Evolutionary conservation across 2,888 invertebrate genomes (phyloP).

Genomic region (Meiosimyza platycephala): DNA sequence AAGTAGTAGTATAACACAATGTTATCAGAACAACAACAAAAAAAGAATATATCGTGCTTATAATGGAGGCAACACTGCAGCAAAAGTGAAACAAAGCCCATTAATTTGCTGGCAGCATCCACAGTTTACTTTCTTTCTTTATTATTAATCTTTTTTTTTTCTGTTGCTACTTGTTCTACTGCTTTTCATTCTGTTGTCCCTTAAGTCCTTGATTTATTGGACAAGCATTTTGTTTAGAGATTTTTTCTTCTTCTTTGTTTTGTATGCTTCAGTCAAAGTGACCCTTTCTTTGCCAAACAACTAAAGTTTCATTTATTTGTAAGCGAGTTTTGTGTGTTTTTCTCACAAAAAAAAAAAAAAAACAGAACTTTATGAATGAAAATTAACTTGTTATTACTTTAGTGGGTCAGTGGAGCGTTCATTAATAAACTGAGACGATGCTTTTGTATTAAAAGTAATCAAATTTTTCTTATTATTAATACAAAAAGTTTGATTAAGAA

Average conservation of each 20-base stretch:
- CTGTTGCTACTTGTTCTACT: neutral
- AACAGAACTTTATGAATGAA: conserved; percentile 17
- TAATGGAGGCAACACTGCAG: neutral
- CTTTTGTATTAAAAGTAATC: too few relatives aligned
- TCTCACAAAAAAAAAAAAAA: too few relatives aligned
- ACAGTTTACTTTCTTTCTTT: neutral
- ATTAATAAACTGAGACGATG: too few relatives aligned
- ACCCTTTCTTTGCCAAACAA: neutral
- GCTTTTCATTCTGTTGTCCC: conserved; percentile 27
- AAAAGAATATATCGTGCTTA: conserved; percentile 4
- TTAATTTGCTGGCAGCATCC: conserved; percentile 12
- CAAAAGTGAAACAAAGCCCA: conserved; percentile 10
- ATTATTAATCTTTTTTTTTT: too few relatives aligned
- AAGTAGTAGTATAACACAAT: conserved; percentile 20
- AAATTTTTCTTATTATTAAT: too few relatives aligned
- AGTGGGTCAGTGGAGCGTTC: neutral
- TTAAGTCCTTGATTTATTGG: conserved; percentile 28
- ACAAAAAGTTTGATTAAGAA: too few relatives aligned
- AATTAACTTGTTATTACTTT: conserved; percentile 9
- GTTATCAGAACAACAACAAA: conserved; percentile 4
- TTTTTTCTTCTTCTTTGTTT: neutral
- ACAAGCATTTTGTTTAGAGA: conserved; percentile 7
- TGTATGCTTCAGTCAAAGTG: conserved; percentile 4
- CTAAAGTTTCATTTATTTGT: conserved; percentile 15
- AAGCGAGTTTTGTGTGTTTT: conserved; percentile 33